Evolutionary conservation across 2,888 invertebrate species (phyloP).

Genomic region (Teinopalpus imperialis): DNA sequence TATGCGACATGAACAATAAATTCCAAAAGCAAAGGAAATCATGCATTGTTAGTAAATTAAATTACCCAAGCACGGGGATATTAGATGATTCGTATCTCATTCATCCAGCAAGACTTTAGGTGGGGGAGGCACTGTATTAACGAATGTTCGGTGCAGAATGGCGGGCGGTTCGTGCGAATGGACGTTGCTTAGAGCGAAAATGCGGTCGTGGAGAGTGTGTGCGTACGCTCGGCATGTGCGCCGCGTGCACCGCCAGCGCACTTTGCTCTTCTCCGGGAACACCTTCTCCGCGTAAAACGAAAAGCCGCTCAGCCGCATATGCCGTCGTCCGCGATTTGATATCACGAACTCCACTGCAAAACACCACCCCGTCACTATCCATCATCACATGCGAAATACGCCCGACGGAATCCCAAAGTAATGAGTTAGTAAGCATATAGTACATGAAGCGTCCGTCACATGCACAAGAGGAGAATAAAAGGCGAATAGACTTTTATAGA

Average conservation of each 20-base stretch:
- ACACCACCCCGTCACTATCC: conserved; percentile 38
- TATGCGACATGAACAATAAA: conserved; percentile 1
- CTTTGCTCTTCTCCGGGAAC: conserved; percentile 76
- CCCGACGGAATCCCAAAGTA: background rate
- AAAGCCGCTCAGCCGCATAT: conserved; percentile 76
- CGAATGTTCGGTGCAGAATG: conserved; percentile 35
- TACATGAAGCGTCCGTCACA: conserved; percentile 21
- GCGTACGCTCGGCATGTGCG: conserved; percentile 78
- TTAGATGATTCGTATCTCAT: conserved; percentile 34
- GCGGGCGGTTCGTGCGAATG: conserved; percentile 73
- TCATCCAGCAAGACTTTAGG: conserved; percentile 62
- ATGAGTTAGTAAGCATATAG: conserved; percentile 22
- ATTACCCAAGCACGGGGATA: background rate
- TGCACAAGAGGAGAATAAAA: conserved; percentile 14
- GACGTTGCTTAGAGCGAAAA: conserved; percentile 74
- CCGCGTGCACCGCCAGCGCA: conserved; percentile 78
- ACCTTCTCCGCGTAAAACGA: conserved; percentile 80
- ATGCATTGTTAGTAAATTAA: conserved; percentile 6
- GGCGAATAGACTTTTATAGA: no score
- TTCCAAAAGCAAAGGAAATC: background rate
- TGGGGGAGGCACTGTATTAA: conserved; percentile 44
- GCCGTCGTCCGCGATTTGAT: conserved; percentile 75
- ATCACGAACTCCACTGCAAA: conserved; percentile 81
- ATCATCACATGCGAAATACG: conserved; percentile 27
- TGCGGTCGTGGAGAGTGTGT: conserved; percentile 74